Base-by-base conservation (phyloP, 2,888 invertebrate species). In the Microctonus brassicae region DNA sequence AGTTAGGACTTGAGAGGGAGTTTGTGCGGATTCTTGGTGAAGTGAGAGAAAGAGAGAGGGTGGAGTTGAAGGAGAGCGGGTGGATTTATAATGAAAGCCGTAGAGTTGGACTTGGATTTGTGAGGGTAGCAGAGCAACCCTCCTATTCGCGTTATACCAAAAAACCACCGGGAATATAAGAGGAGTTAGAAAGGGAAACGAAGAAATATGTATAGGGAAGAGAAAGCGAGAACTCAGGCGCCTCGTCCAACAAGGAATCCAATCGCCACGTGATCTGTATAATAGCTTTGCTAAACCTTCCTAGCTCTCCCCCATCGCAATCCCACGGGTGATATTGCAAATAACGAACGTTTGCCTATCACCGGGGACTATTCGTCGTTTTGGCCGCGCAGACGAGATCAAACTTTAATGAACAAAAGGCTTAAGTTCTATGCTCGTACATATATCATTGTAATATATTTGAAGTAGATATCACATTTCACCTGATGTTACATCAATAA, bases 31-130 rank as follows among this genome's bases (percentile, higher is more conserved):
- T 75, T 77, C 71, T 69, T 73, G 63, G 57, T 66, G 68, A 71
- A 70, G 63, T 62, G 70, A 64, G 60, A 63, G 55, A 55, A 63
- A 22, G 39, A 17, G 39, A 17, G 58, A 22, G 9, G 22, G 47
- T 60, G 61, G 72, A 20, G 63, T 39, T 55, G 58, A 24, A 62
- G 75, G 67, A 76, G 83, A 79, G 77, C 77, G 79, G 82, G 82
- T 82, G 86, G 85, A 87, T 87, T 87, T 87, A 87, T 86, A 87
- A 86, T 87, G 86, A 86, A 86, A 86, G 83, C 83, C 81, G 83
- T 83, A 80, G 83, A 86, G 84, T 86, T 82, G 82, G 84, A 84
- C 81, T 83, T 78, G 83, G 82, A 86, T 87, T 86, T 86, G 86
- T 79, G 84, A 86, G 86, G 84, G 84, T 83, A 81, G 77, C 47